Evolutionary conservation across 2,888 invertebrate species (phyloP).

Genomic region (Anorthoa munda): DNA sequence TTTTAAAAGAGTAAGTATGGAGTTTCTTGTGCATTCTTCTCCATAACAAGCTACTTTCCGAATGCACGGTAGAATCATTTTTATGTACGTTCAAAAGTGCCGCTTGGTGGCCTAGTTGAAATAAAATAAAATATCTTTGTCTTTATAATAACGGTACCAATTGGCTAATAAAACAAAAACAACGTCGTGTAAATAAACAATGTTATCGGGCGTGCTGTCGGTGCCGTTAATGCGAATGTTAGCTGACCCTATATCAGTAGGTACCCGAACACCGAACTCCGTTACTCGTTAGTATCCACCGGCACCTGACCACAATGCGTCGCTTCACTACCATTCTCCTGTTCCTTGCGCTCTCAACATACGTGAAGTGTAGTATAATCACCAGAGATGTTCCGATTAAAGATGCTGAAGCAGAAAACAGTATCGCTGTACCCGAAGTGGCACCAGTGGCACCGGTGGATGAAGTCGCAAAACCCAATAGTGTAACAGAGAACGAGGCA

Average conservation of each 20-base stretch:
- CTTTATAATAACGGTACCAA: constrained; percentile 2
- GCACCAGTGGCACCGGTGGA: constrained; percentile 17
- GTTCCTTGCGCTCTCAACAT: constrained; percentile 65
- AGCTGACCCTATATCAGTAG: constrained; percentile 62
- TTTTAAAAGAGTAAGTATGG: too few relatives aligned
- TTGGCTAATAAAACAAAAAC: constrained; percentile 34
- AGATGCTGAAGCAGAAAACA: constrained; percentile 40
- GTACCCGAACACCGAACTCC: constrained; percentile 32
- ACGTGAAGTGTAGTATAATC: constrained; percentile 72
- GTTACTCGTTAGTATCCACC: constrained; percentile 64
- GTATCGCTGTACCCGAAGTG: constrained; percentile 14
- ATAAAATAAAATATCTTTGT: too few relatives aligned
- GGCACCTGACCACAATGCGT: constrained; percentile 61
- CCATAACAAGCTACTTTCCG: too few relatives aligned
- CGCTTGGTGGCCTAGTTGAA: too few relatives aligned
- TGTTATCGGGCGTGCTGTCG: constrained; percentile 59
- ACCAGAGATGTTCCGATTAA: constrained; percentile 56
- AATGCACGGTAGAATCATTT: too few relatives aligned
- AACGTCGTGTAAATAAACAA: constrained; percentile 59
- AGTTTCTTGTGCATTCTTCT: too few relatives aligned
- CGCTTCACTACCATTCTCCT: constrained; percentile 61
- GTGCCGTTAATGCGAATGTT: constrained; percentile 59
- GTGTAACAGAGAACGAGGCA: constrained; percentile 44
- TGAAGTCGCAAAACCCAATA: constrained; percentile 20
- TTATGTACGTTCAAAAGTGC: too few relatives aligned